These are phyloP conservation scores for Mus spicilegus DNA, from an alignment of 2,113 vertebrate species.

Conservation along the genomic window DNA sequence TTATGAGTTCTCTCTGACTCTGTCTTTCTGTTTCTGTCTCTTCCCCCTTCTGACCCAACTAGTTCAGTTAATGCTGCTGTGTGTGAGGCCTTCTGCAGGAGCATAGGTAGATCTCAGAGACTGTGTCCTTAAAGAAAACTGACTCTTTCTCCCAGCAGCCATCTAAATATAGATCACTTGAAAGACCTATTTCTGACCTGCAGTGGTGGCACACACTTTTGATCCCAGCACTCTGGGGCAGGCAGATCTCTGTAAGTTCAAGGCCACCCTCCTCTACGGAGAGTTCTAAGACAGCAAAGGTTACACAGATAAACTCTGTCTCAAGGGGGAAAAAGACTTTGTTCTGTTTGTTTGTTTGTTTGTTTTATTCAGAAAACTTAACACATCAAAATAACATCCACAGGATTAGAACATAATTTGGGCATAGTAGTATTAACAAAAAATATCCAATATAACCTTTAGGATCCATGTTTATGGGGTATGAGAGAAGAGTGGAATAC, in stretches of 20 bases:
- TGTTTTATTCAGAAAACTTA: not conserved
- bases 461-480: not conserved
- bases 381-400: not conserved
- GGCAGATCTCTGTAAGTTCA: not conserved
- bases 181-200: not conserved
- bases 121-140: not conserved
- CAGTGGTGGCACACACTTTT: not conserved
- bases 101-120: not conserved
- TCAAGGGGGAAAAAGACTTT: not conserved
- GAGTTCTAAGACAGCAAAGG: not conserved
- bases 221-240: not conserved
- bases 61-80: not conserved
- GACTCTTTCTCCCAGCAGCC: not conserved
- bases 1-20: not conserved
- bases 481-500: not conserved
- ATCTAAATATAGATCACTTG: not conserved
- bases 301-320: not conserved
- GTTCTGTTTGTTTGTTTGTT: not conserved
- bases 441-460: not conserved
- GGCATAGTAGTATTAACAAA: not conserved
- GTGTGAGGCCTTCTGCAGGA: not conserved
- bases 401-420: not conserved
- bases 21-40: not conserved
- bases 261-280: not conserved
- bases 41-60: not conserved